phyloP scores from a whole-genome alignment of 2,888 invertebrate genomes.

The Cynaeus angustus region DNA sequence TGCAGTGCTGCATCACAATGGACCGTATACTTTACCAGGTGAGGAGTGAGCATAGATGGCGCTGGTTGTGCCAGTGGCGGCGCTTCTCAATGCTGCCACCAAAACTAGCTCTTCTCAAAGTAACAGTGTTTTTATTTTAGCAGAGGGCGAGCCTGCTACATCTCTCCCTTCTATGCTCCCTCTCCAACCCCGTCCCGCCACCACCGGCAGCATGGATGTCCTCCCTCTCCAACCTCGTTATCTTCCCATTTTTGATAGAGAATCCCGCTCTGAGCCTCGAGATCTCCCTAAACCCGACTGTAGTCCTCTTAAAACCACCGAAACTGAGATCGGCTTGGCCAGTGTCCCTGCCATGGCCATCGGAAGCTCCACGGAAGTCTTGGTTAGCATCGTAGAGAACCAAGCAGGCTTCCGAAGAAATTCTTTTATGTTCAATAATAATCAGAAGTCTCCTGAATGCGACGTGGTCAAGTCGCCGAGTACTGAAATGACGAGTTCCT shows the following conservation, averaged over 20 bases:
- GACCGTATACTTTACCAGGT: constrained; percentile 66
- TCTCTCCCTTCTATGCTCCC: constrained; percentile 75
- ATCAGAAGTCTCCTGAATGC: constrained; percentile 62
- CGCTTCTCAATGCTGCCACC: too few relatives aligned
- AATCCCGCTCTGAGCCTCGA: constrained; percentile 69
- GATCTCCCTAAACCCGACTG: constrained; percentile 49
- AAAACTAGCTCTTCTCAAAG: too few relatives aligned
- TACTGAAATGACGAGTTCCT: constrained; percentile 64
- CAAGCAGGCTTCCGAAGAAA: constrained; percentile 63
- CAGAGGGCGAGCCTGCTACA: constrained; percentile 72
- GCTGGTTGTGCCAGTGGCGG: neutral
- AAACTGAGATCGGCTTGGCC: constrained; percentile 62
- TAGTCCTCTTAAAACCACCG: constrained; percentile 53
- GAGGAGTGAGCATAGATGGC: neutral
- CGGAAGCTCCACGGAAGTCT: constrained; percentile 67
- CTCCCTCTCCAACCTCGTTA: constrained; percentile 83
- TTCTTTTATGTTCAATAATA: constrained; percentile 57
- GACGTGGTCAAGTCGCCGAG: constrained; percentile 64
- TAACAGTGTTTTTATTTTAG: constrained; percentile 48
- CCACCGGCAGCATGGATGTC: constrained; percentile 79
- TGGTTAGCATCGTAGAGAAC: constrained; percentile 68
- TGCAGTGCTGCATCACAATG: constrained; percentile 70
- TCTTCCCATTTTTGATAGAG: constrained; percentile 76
- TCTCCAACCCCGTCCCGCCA: constrained; percentile 81
- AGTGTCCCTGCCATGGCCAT: constrained; percentile 68